Conservation (phyloP, 2,888 invertebrate genomes). For the Orthonychiurus folsomi region DNA sequence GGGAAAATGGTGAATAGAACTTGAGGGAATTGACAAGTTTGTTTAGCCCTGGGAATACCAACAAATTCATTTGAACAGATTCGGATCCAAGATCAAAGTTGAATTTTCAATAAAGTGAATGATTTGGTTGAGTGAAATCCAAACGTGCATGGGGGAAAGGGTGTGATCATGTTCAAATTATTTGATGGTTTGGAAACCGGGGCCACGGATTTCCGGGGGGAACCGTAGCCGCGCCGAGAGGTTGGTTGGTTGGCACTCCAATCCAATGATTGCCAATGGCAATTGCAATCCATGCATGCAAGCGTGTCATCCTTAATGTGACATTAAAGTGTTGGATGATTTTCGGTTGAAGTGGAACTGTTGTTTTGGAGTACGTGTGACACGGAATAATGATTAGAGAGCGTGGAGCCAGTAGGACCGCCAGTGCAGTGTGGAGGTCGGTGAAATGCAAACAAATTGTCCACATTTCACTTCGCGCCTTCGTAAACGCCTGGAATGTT, state of each 20-base stretch:
- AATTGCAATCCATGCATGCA: too few species aligned
- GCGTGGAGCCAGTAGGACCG: too few species aligned
- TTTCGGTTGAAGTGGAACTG: background rate
- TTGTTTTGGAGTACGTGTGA: slow-evolving; percentile 7
- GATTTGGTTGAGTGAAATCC: background rate
- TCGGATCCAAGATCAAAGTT: background rate
- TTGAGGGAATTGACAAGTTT: too few species aligned
- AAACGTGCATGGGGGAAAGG: background rate
- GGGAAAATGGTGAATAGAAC: too few species aligned
- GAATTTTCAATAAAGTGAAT: slow-evolving; percentile 1
- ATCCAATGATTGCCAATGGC: background rate
- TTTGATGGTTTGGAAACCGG: background rate
- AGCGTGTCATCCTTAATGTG: too few species aligned
- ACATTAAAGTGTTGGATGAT: background rate
- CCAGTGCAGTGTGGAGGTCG: slow-evolving; percentile 1
- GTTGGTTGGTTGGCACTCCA: background rate
- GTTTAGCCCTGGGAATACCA: too few species aligned
- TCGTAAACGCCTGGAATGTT: slow-evolving; percentile 19
- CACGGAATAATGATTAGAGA: background rate
- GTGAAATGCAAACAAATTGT: slow-evolving; percentile 7
- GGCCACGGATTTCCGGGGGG: background rate
- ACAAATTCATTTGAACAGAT: too few species aligned
- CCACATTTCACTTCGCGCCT: slow-evolving; percentile 16
- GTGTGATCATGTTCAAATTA: background rate
- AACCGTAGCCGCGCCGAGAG: background rate